Evolutionary conservation across 2,888 invertebrate species (phyloP), one percentile per base, ranked within the genome.

Genomic region (Graphium colonna): DNA sequence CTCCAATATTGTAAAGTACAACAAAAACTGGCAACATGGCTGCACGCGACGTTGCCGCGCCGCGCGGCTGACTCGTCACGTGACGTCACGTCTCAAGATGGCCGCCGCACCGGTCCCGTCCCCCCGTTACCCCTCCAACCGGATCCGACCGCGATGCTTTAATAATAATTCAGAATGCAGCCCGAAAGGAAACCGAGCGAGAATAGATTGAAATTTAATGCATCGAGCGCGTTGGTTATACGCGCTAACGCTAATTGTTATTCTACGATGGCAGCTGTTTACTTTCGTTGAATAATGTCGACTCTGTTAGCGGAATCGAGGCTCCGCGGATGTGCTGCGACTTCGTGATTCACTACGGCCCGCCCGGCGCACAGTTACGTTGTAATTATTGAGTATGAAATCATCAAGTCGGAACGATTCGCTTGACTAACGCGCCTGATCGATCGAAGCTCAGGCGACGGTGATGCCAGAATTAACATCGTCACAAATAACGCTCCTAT

Each of bases 81-180:
- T 89, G 89, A 89, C 89, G 89, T 89, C 88, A 89, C 86, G 86
- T 87, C 88, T 86, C 87, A 89, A 89, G 87, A 88, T 89, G 89
- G 89, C 89, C 82, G 88, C 85, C 82, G 75, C 71, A 79, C 82
- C 82, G 84, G 81, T 79, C 77, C 75, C 69, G 73, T 74, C 78
- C 77, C 78, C 75, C 76, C 68, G 73, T 75, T 2, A 15, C 38
- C 36, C 47, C 17, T 77, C 77, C 79, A 81, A 79, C 83, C 85
- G 82, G 83, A 82, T 86, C 78, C 79, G 77, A 79, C 77, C 77
- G 76, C 74, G 78, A 71, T 69, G 69, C 73, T 75, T 85, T 87
- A 85, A 85, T 84, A 84, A 83, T 83, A 85, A 84, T 82, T 79
- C 79, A 74, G 76, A 82, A 80, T 84, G 82, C 84, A 86, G 72